Percentiles rank a stretch among this genome's conserved stretches.
phyloP scores from a whole-genome alignment of 1,140 invertebrate species.

The Bombus soroeensis region DNA sequence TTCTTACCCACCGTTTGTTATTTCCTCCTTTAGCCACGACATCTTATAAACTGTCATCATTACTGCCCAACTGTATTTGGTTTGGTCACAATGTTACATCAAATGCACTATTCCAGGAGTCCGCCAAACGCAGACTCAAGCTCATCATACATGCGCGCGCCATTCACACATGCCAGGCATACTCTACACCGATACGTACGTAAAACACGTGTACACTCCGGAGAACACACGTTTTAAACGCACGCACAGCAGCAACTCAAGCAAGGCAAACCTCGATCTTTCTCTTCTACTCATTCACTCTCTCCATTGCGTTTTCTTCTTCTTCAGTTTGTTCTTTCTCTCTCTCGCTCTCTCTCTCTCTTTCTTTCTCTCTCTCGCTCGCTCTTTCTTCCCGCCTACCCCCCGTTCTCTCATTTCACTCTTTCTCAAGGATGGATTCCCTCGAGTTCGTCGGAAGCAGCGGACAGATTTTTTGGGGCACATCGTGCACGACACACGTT shows the following conservation, averaged over 20 bases:
- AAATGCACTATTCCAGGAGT: slow-evolving; percentile 65
- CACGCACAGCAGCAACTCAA: background rate
- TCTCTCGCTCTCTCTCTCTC: slow-evolving; percentile 5
- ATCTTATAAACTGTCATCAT: slow-evolving; percentile 55
- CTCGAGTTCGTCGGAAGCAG: slow-evolving; percentile 75
- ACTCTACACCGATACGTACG: slow-evolving; percentile 5
- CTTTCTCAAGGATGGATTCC: slow-evolving; percentile 64
- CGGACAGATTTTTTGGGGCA: slow-evolving; percentile 76
- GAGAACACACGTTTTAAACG: slow-evolving; percentile 1
- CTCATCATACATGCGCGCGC: slow-evolving; percentile 20
- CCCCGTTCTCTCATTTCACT: slow-evolving; percentile 43
- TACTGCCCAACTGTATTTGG: slow-evolving; percentile 70
- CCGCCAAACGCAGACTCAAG: slow-evolving; percentile 57
- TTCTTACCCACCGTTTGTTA: slow-evolving; percentile 36
- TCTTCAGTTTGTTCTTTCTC: background rate
- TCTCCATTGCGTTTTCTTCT: slow-evolving; percentile 9
- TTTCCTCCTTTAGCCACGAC: slow-evolving; percentile 41
- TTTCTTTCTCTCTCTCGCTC: background rate
- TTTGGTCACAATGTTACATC: slow-evolving; percentile 61
- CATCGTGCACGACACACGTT: slow-evolving; percentile 57
- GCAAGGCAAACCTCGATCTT: slow-evolving; percentile 25
- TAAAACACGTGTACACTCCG: slow-evolving; percentile 26
- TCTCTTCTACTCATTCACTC: slow-evolving; percentile 34
- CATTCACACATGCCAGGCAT: slow-evolving; percentile 7
- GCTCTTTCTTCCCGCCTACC: slow-evolving; percentile 42